Percentiles rank a stretch among this genome's conserved stretches.
phyloP scores from a whole-genome alignment of 2,888 invertebrate species.

The Pemphredon lugubris region DNA sequence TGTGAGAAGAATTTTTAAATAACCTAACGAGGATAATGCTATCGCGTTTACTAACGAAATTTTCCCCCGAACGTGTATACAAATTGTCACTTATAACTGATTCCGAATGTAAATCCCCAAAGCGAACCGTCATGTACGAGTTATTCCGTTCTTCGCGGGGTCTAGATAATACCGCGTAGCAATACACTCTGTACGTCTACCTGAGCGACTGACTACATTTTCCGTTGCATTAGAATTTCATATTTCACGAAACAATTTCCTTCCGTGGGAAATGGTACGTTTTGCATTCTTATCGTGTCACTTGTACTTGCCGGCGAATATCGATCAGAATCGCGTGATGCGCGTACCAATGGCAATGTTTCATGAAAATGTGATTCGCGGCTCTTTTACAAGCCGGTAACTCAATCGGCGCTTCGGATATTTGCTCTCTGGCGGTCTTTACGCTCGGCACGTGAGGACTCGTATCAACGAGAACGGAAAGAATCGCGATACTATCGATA shows the following conservation, averaged over 20 bases:
- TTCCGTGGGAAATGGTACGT: constrained; percentile 20
- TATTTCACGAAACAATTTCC: constrained; percentile 41
- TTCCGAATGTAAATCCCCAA: too few relatives aligned
- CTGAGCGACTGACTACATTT: constrained; percentile 28
- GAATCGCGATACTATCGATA: not conserved
- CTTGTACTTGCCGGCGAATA: constrained; percentile 18
- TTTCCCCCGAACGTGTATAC: too few relatives aligned
- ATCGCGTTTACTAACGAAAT: too few relatives aligned
- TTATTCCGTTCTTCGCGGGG: not conserved
- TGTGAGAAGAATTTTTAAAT: too few relatives aligned
- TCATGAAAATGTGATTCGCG: constrained; percentile 27
- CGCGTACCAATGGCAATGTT: constrained; percentile 17
- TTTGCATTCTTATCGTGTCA: constrained; percentile 42
- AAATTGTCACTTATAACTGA: too few relatives aligned
- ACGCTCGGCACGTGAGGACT: not conserved
- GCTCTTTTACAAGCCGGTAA: constrained; percentile 4
- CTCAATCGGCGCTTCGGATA: constrained; percentile 25
- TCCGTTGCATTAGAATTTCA: constrained; percentile 42
- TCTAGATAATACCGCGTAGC: constrained; percentile 2
- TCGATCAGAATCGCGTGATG: constrained; percentile 46
- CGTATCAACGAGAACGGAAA: not conserved
- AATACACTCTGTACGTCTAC: not conserved
- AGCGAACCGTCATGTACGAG: too few relatives aligned
- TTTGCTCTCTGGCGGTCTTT: constrained; percentile 5
- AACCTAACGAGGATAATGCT: too few relatives aligned